Percentiles rank a stretch among this genome's conserved stretches.
These are phyloP conservation scores for Acholoe squamosa DNA, from an alignment of 2,888 invertebrate species.

Conservation along the genomic window DNA sequence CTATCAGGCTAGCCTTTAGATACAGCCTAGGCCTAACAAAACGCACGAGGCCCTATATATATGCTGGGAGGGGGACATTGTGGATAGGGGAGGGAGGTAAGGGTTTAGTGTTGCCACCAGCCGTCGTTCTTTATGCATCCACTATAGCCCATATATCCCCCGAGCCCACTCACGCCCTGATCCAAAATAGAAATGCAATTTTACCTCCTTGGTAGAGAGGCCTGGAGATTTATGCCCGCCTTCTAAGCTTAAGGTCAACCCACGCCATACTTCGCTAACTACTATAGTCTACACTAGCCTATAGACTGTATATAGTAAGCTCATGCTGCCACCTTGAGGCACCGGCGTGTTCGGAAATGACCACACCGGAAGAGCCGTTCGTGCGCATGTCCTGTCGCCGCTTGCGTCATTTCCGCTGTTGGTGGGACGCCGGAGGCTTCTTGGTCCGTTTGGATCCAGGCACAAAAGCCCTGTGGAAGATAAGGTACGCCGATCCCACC, in stretches of 20 bases:
- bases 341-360: neutral
- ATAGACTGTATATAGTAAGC: too few relatives aligned
- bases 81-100: too few relatives aligned
- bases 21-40: too few relatives aligned
- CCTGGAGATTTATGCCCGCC: neutral
- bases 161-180: too few relatives aligned
- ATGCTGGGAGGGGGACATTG: too few relatives aligned
- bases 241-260: neutral
- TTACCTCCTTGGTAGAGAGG: neutral
- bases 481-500: neutral
- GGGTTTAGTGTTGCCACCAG: too few relatives aligned
- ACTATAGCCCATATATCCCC: too few relatives aligned
- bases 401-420: neutral
- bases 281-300: neutral
- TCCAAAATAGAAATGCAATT: neutral
- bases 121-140: too few relatives aligned
- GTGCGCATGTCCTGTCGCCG: slow-evolving; percentile 6
- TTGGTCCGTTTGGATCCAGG: neutral
- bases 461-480: neutral
- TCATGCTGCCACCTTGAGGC: neutral
- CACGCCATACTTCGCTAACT: too few relatives aligned
- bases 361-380: neutral
- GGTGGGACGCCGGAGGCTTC: neutral
- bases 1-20: too few relatives aligned
- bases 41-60: too few relatives aligned